Evolutionary conservation across 1,140 invertebrate species (phyloP).

Genomic region (Aricia agestis): DNA sequence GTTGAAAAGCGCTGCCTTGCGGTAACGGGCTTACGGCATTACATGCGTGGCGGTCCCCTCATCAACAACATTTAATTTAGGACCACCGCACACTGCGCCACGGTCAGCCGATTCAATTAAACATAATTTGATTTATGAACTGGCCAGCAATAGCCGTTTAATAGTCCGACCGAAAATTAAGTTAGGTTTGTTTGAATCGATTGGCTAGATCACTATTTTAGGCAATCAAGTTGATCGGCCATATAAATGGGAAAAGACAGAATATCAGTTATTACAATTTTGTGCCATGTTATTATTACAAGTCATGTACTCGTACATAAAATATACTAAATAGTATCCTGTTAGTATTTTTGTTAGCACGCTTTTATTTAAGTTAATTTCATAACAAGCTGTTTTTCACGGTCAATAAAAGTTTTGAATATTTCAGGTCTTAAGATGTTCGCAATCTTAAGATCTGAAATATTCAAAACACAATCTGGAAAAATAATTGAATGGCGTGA

Average conservation of each 20-base stretch:
- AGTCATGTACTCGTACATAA: too few relatives aligned
- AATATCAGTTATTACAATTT: too few relatives aligned
- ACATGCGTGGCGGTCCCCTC: not conserved
- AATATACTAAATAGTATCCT: too few relatives aligned
- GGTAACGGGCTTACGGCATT: slow-evolving; percentile 1
- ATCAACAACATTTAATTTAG: slow-evolving; percentile 14
- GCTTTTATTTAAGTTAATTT: too few relatives aligned
- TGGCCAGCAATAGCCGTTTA: slow-evolving; percentile 2
- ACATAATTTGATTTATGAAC: slow-evolving; percentile 1
- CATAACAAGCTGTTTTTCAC: too few relatives aligned
- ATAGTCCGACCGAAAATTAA: not conserved
- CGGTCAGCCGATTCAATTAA: slow-evolving; percentile 6
- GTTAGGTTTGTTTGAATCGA: not conserved
- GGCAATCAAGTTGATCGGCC: too few relatives aligned
- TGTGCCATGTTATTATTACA: too few relatives aligned
- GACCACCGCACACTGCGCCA: not conserved
- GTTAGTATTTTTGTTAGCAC: too few relatives aligned
- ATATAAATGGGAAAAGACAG: too few relatives aligned
- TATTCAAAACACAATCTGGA: slow-evolving; percentile 11
- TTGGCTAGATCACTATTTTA: too few relatives aligned
- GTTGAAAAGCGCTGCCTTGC: not conserved
- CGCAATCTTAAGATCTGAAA: not conserved
- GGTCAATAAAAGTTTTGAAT: too few relatives aligned
- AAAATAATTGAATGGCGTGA: slow-evolving; percentile 15
- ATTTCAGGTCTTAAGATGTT: too few relatives aligned